A percentile compares a stretch with the other conserved stretches of the same genome.
phyloP scores from a whole-genome alignment of 2,888 invertebrate genomes.

The Parelbella ahira region DNA sequence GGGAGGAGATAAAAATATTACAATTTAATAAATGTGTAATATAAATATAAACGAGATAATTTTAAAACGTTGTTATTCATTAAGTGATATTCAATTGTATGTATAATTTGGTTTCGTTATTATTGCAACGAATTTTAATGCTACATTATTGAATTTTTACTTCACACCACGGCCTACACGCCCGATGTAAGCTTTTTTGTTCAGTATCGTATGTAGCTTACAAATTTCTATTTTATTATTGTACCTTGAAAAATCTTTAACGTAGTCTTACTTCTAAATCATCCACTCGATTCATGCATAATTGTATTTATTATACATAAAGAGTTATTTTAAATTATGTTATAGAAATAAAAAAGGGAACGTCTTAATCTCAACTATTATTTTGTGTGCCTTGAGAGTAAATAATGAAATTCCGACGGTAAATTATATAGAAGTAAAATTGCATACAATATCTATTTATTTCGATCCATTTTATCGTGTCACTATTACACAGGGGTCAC shows the following conservation, averaged over 20 bases:
- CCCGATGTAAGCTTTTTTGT: slow-evolving; percentile 9
- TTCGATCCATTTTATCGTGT: no score
- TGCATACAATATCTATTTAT: no score
- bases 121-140: slow-evolving; percentile 40
- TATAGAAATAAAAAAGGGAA: no score
- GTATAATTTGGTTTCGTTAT: slow-evolving; percentile 6
- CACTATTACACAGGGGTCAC: no score
- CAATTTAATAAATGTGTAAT: slow-evolving; percentile 33
- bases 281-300: slow-evolving; percentile 25
- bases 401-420: no score
- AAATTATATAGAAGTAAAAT: no score
- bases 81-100: slow-evolving; percentile 4
- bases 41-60: slow-evolving; percentile 35
- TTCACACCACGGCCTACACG: slow-evolving; percentile 19
- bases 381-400: no score
- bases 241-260: slow-evolving; percentile 23
- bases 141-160: slow-evolving; percentile 3
- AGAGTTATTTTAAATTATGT: no score
- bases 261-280: slow-evolving; percentile 24
- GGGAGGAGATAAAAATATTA: slow-evolving; percentile 40
- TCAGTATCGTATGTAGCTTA: slow-evolving; percentile 15
- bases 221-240: slow-evolving; percentile 26
- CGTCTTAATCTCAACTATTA: no score
- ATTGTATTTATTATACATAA: no score
- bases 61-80: slow-evolving; percentile 34